Base-by-base conservation (phyloP, 2,888 invertebrate species). In the Zygaena filipendulae region DNA sequence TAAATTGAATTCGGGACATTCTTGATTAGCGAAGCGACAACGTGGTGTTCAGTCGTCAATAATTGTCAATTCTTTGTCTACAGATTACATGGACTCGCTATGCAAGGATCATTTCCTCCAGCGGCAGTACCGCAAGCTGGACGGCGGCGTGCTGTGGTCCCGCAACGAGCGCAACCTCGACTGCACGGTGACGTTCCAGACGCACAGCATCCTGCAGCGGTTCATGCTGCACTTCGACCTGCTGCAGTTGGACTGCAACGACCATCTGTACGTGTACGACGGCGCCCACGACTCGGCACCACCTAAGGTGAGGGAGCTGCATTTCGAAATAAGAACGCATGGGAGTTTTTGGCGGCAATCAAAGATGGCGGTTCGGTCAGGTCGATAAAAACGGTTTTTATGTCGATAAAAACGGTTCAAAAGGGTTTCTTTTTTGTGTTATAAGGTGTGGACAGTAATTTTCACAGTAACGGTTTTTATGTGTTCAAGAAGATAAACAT, bases 151-250 rank as follows among this genome's bases (percentile, higher is more conserved):
- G 32, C 83, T 95, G 30, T 91, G 88, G 82, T 95, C 95, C 12
- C 88, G 92, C 61, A 94, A 93, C 71, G 95, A 95, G 74, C 83
- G 92, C 43, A 92, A 94, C 67, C 82, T 95, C 55, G 91, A 95
- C 77, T 95, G 95, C 82, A 88, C 91, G 51, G 90, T 95, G 63
- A 95, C 95, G 38, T 95, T 95, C 77, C 95, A 95, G 80, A 95
- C 95, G 45, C 94, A 95, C 79, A 92, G 94, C 62, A 92, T 95
- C 52, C 83, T 95, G 53, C 95, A 95, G 80, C 84, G 93, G 49
- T 95, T 95, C 72, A 95, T 95, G 92, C 85, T 95, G 53, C 87
- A 95, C 55, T 95, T 95, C 72, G 95, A 95, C 62, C 85, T 91
- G 67, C 84, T 95, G 50, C 92, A 93, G 67, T 83, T 95, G 39